Evolutionary conservation across 2,888 invertebrate genomes (phyloP), one percentile per base, ranked within the genome.

Genomic region (Cataglyphis altisquamis): DNA sequence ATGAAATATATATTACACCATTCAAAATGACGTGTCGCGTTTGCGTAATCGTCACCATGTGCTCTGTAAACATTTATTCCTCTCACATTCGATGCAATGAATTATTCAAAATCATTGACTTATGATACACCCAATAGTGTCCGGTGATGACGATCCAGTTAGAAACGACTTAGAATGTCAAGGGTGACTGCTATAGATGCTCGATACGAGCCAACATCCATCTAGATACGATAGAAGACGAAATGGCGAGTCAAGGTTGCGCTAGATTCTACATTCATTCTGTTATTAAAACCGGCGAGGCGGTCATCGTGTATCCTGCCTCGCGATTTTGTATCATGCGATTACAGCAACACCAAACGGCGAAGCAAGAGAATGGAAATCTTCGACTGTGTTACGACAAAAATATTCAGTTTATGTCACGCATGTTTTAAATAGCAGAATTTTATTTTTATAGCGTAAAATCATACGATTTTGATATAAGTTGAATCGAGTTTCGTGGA

Each of bases 201-300:
- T 64, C 73, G 64, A 83, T 78, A 72, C 55, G 32, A 68, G 66
- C 29, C 57, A 52, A 77, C 57, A 81, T 81, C 75, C 45, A 70
- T 57, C 72, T 63, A 72, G 82, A 82, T 84, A 82, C 63, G 81
- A 85, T 60, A 52, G 62, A 45, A 68, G 75, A 63, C 39, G 80
- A 81, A 83, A 83, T 74, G 68, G 72, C 66, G 32, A 75, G n/a
- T 36, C 85, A 86, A 86, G 86, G 86, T 25, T 80, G 80, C 74
- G 45, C 78, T 78, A 86, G 78, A 86, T 86, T 83, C 64, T 74
- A 86, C 82, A 62, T 83, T 85, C 77, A 73, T 73, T 70, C 75
- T 72, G 66, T 55, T 68, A 85, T 83, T 80, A 80, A 80, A 45
- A 70, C 32, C 45, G 9, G 2, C 60, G 41, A 80, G 62, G 45